Conservation (phyloP, 2,797 vertebrate species). For the Lacerta bilineata region DNA sequence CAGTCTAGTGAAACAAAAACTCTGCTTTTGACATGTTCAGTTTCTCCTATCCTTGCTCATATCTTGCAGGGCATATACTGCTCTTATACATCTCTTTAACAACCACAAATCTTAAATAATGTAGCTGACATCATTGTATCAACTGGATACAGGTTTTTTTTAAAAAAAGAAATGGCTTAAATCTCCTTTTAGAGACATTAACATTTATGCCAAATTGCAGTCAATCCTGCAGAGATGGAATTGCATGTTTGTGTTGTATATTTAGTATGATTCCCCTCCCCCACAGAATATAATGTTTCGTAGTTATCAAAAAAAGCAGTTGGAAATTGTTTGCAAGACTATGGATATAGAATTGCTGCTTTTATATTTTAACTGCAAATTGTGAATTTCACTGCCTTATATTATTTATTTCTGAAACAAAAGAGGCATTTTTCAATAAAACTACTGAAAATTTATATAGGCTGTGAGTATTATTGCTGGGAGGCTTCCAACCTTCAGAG, state of each 20-base stretch:
- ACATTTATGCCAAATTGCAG: conserved; percentile 93
- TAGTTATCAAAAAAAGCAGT: conserved; percentile 91
- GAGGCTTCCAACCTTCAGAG: conserved; percentile 3
- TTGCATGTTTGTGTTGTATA: conserved; percentile 99
- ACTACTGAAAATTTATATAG: conserved; percentile 95
- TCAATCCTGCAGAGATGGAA: conserved; percentile 89
- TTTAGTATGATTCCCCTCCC: conserved; percentile 89
- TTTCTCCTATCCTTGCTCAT: conserved; percentile 72
- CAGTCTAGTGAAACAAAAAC: conserved; percentile 57
- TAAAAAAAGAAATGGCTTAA: conserved; percentile 75
- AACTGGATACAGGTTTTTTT: conserved; percentile 79
- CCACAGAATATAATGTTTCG: conserved; percentile 91
- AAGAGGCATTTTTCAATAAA: conserved; percentile 99
- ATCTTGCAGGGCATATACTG: conserved; percentile 68
- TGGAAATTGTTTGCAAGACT: conserved; percentile 96
- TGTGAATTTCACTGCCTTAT: conserved; percentile 99
- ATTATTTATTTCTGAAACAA: conserved; percentile 99
- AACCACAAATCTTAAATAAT: conserved; percentile 75
- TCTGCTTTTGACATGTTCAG: conserved; percentile 58
- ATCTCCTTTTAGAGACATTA: conserved; percentile 86
- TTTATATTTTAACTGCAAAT: conserved; percentile 95
- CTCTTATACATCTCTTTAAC: conserved; percentile 76
- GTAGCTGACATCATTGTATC: conserved; percentile 80
- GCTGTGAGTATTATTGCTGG: conserved; percentile 30
- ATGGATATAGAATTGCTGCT: conserved; percentile 97